Evolutionary conservation across 2,888 invertebrate genomes (phyloP), one percentile per base, ranked within the genome.

Genomic region (Cheiracanthium punctorium): DNA sequence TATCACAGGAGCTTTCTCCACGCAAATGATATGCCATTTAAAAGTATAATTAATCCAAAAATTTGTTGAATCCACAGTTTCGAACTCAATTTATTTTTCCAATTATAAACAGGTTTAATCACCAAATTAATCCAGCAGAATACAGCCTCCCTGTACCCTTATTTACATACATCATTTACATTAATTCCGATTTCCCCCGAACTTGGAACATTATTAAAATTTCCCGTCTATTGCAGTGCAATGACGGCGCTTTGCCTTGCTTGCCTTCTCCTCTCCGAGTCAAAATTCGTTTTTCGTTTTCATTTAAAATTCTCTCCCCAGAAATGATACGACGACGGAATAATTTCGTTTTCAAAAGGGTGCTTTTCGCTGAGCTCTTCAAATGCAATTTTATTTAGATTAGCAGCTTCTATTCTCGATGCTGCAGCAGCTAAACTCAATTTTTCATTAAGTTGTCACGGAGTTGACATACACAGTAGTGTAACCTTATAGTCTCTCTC

Each of bases 371-470:
- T 24, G 37, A 37, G 12, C 58, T 58, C 58, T 24, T n/a, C 58
- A 58, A 58, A 24, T 24, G 58, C 58, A 58, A 58, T 58, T 58
- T 58, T 58, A 58, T 58, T 58, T 24, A 24, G 58, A 58, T 58
- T 24, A 58, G 58, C 58, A 24, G 7, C 4, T 58, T n/a, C n/a
- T 24, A 58, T 58, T 58, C 24, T 58, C 43, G 43, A 48, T 10
- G 24, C 8, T n/a, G 8, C 37, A 37, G 5, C 58, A 24, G 58
- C 17, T 58, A 58, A 37, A 58, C 58, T 58, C 58, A 2, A 58
- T 58, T 58, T 58, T 58, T 58, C 58, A 58, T 58, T 58, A 58
- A 58, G 58, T 24, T 58, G 58, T 58, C 58, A 58, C 58, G 4
- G 58, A 24, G 24, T n/a, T 24, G 43, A 58, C 24, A 24, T 14